These are phyloP conservation scores for Calcarius lapponicus DNA, from an alignment of 2,797 vertebrate genomes.

Conservation along the genomic window DNA sequence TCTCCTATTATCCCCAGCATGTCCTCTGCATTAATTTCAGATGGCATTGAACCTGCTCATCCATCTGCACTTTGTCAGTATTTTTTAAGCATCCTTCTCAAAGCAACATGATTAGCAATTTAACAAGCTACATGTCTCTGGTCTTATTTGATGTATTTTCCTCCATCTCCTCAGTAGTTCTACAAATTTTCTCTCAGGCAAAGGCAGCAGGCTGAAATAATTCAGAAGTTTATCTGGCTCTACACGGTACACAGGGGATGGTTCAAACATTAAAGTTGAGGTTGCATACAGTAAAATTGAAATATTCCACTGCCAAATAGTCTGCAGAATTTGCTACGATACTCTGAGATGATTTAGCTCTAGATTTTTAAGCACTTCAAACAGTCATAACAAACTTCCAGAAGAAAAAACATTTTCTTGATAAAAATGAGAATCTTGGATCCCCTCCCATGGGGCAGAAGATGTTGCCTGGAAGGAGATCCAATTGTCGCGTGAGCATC, in stretches of 20 bases:
- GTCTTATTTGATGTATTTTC: not conserved
- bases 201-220: not conserved
- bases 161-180: not conserved
- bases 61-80: conserved; percentile 18
- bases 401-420: not conserved
- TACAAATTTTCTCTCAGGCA: not conserved
- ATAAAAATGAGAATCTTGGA: not conserved
- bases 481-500: not conserved
- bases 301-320: not conserved
- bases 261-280: not conserved
- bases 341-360: not conserved
- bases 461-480: not conserved
- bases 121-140: not conserved
- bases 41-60: not conserved
- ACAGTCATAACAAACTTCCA: not conserved
- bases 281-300: not conserved
- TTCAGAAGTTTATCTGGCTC: not conserved
- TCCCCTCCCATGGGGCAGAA: not conserved
- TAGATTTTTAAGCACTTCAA: not conserved
- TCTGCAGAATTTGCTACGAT: not conserved
- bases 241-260: not conserved
- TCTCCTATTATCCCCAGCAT: conserved; percentile 18
- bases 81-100: not conserved
- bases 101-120: conserved; percentile 2
- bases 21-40: conserved; percentile 45